Base-by-base conservation (phyloP, 2,113 vertebrate species). In the Diadophis punctatus region DNA sequence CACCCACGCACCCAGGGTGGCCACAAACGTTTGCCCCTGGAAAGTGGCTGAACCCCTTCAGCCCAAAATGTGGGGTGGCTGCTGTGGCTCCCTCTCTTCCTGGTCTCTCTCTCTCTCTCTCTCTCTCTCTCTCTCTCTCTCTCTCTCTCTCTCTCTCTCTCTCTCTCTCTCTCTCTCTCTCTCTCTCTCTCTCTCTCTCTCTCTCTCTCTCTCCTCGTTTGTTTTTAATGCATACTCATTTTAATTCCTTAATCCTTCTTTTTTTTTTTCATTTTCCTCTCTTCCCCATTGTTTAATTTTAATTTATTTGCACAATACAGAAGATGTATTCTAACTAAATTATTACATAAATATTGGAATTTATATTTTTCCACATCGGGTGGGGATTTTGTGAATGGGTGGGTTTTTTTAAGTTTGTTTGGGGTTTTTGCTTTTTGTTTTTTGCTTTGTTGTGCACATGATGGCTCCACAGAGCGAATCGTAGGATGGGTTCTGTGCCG, bases 291-390 rank as follows among this genome's bases (percentile, higher is more conserved):
- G 53, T 92, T 98, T 97, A 94, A 86, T 27, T 95, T 98, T 98
- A 98, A 98, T 98, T 98, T 98, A 98, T 98, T 98, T 98, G 98
- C 98, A 98, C 97, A 98, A 97, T 94, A 97, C 98, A 98, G 97
- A 98, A 96, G 96, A 97, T 97, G 94, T 97, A 97, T 97, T 97
- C 97, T 98, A 97, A 97, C 97, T 98, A 98, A 98, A 98, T 98
- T 98, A 98, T 98, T 97, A 95, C 97, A 94, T 97, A 97, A 97
- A 97, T 96, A 93, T 96, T 89, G 97, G 96, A 97, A 97, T 97
- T 97, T 97, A 92, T 98, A 97, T 98, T 98, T 98, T 98, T 98
- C 97, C 98, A 98, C 8, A 18, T 86, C 46, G 89, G 96, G 96
- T 87, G 96, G 97, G 95, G 97, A 48, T 46, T 30, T 68, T 96